Evolutionary conservation across 1,140 invertebrate species (phyloP), one percentile per base, ranked within the genome.

Genomic region (Sycophila sp.): DNA sequence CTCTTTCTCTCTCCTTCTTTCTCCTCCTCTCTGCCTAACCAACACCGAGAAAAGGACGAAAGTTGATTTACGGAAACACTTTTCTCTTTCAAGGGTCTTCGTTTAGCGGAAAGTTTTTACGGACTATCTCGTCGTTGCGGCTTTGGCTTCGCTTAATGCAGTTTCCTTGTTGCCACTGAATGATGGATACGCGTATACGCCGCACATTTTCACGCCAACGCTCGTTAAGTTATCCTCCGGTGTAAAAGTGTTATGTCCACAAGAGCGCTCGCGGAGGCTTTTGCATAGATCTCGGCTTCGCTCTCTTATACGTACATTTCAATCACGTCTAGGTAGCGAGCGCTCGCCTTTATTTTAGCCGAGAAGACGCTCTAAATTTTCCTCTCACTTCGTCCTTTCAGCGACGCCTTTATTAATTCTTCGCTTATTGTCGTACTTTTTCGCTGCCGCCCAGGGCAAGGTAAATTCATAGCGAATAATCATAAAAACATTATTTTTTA

Each of bases 61-160:
- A 63, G 59, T 70, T 70, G 51, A 70, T 70, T 70, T 70, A 70
- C 68, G 51, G 60, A 70, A 70, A 70, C 60, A 70, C 68, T 70
- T 70, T 70, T 70, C 68, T 49, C 40, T 56, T 55, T 47, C 36
- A 51, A 64, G 60, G 60, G 49, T 60, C 38, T 64, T 64, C 60
- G 68, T 64, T 64, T 64, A 58, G 60, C 51, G 59, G 32, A 64
- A 64, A 70, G 36, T 70, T 70, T 70, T 70, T 70, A 70, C 60
- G 51, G 51, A 13, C 22, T 63, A 28, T 47, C 34, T 55, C 15
- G 2, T 6, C n/a, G 19, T 22, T 0, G 32, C 26, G 34, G 66
- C 45, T 26, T 36, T 17, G 55, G 26, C 47, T 62, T 53, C 68
- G 60, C 60, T 64, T 70, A 70, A 70, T 70, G 68, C 68, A 70